Evolutionary conservation across 2,888 invertebrate genomes (phyloP).

Genomic region (Galerucella nymphaeae): DNA sequence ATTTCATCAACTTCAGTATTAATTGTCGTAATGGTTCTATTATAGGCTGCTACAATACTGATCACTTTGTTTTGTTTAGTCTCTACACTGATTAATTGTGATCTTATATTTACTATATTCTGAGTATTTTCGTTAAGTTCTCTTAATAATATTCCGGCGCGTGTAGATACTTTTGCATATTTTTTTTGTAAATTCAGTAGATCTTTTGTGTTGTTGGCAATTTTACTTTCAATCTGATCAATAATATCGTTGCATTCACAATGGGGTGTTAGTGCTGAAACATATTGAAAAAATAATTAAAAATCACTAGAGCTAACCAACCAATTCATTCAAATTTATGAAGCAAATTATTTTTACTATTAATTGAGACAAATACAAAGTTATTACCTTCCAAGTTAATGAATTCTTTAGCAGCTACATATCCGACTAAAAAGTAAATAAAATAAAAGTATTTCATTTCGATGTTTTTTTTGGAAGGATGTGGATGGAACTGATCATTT

Average conservation of each 20-base stretch:
- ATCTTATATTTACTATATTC: background rate
- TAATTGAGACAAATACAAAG: too few relatives aligned
- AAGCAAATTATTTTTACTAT: too few relatives aligned
- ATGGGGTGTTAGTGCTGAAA: background rate
- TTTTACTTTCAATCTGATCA: background rate
- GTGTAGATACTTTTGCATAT: background rate
- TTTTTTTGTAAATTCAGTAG: background rate
- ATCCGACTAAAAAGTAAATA: slow-evolving; percentile 10
- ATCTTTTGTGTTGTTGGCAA: background rate
- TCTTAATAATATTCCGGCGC: background rate
- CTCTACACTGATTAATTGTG: background rate
- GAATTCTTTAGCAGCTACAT: slow-evolving; percentile 1
- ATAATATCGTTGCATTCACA: slow-evolving; percentile 4
- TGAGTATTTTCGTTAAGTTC: background rate
- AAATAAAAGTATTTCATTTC: slow-evolving; percentile 16
- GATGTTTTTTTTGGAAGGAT: background rate
- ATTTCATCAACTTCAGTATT: background rate
- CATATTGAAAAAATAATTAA: background rate
- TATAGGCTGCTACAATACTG: background rate
- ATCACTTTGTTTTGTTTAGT: background rate
- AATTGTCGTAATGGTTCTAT: background rate
- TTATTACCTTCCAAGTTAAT: background rate
- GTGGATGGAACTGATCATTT: background rate
- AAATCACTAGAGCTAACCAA: background rate
- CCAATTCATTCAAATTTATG: too few relatives aligned